phyloP scores from a whole-genome alignment of 2,888 invertebrate species.

The Scelioninae gen. 2 region DNA sequence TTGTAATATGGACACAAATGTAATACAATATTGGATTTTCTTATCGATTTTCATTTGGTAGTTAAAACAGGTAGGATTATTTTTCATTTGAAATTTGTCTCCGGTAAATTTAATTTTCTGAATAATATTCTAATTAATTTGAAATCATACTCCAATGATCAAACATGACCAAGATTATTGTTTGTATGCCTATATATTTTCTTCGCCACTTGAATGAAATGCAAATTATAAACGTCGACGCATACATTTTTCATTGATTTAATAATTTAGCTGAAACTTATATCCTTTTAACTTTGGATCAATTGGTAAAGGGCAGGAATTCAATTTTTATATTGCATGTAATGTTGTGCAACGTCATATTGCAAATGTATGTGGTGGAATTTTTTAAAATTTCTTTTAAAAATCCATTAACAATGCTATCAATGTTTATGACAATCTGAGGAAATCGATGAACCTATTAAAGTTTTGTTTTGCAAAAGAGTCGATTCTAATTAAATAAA shows the following conservation, averaged over 20 bases:
- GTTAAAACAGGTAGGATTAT: too few relatives aligned
- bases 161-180: too few relatives aligned
- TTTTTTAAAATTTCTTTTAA: too few relatives aligned
- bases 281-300: not conserved
- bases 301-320: not conserved
- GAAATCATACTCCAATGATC: too few relatives aligned
- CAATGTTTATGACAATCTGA: not conserved
- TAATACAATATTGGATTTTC: too few relatives aligned
- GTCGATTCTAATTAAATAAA: too few relatives aligned
- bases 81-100: too few relatives aligned
- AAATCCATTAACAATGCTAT: not conserved
- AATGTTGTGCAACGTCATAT: not conserved
- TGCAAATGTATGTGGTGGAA: not conserved
- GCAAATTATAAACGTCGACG: not conserved
- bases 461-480: not conserved
- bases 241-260: conserved; percentile 1
- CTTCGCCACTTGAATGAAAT: not conserved
- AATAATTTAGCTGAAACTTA: not conserved
- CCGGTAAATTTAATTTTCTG: too few relatives aligned
- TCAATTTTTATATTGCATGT: not conserved
- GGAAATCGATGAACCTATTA: not conserved
- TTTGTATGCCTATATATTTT: too few relatives aligned
- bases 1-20: too few relatives aligned
- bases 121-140: too few relatives aligned
- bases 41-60: too few relatives aligned